Conservation (phyloP, 2,797 vertebrate species). For the Miopithecus talapoin region DNA sequence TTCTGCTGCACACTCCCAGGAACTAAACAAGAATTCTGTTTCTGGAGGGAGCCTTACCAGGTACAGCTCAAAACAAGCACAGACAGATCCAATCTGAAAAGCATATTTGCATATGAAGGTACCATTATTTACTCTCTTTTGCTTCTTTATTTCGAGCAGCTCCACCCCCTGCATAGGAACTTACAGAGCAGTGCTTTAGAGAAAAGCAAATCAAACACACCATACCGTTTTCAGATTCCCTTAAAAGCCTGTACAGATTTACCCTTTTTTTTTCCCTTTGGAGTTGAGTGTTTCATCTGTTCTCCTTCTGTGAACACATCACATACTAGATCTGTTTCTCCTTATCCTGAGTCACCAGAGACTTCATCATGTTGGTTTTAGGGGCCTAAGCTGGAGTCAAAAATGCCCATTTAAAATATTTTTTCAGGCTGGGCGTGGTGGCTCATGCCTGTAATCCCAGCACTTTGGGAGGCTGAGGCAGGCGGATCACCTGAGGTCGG, state of each 20-base stretch:
- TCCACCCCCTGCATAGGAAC: neutral
- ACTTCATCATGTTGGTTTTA: neutral
- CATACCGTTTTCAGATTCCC: neutral
- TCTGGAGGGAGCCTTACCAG: neutral
- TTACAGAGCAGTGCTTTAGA: neutral
- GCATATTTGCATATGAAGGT: neutral
- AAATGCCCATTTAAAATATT: neutral
- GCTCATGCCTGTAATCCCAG: too few species aligned
- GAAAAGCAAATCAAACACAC: neutral
- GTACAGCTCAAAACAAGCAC: neutral
- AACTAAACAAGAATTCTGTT: neutral
- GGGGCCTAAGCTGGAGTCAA: neutral
- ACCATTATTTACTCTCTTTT: neutral
- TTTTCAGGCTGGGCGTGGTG: neutral
- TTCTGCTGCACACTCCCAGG: neutral
- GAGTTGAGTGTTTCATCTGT: neutral
- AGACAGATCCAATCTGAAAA: neutral
- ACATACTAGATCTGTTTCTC: neutral
- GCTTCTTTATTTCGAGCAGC: neutral
- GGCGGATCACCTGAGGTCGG: too few species aligned
- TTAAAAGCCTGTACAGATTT: neutral
- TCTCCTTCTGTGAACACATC: neutral
- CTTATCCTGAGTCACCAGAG: neutral
- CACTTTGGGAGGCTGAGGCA: too few species aligned
- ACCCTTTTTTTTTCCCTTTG: neutral